phyloP scores from a whole-genome alignment of 2,888 invertebrate species.

The Campopleginae sp. region DNA sequence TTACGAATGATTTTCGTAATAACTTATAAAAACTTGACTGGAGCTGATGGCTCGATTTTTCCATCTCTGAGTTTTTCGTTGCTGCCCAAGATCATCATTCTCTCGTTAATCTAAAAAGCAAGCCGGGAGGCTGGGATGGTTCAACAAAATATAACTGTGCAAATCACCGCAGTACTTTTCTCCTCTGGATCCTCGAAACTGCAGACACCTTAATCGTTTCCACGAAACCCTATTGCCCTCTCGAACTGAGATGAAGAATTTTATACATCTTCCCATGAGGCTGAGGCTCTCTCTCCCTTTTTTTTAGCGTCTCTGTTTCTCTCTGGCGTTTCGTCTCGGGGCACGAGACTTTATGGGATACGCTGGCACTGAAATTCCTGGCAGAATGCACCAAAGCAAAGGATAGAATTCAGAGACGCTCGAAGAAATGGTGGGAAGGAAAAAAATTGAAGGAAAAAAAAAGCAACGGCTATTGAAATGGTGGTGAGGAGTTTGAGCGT shows the following conservation, averaged over 20 bases:
- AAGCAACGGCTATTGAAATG: conserved; percentile 13
- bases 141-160: conserved; percentile 30
- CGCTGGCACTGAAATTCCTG: conserved; percentile 31
- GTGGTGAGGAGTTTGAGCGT: conserved; percentile 1
- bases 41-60: conserved; percentile 66
- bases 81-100: conserved; percentile 26
- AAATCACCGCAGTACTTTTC: conserved; percentile 37
- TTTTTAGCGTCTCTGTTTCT: background rate
- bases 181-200: conserved; percentile 57
- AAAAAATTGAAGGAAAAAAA: conserved; percentile 6
- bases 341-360: conserved; percentile 43
- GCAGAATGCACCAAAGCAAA: conserved; percentile 21
- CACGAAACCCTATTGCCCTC: conserved; percentile 60
- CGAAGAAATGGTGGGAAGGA: background rate
- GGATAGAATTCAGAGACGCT: conserved; percentile 5
- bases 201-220: conserved; percentile 66
- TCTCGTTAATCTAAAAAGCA: conserved; percentile 29
- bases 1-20: conserved; percentile 29
- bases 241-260: conserved; percentile 48
- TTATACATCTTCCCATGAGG: conserved; percentile 44
- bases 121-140: conserved; percentile 13
- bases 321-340: conserved; percentile 17
- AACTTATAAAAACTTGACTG: conserved; percentile 68
- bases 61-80: conserved; percentile 29
- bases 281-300: background rate